A percentile compares a stretch with the other conserved stretches of the same genome.
phyloP scores from a whole-genome alignment of 2,888 invertebrate species.

The Amblyjoppa fuscipennis region DNA sequence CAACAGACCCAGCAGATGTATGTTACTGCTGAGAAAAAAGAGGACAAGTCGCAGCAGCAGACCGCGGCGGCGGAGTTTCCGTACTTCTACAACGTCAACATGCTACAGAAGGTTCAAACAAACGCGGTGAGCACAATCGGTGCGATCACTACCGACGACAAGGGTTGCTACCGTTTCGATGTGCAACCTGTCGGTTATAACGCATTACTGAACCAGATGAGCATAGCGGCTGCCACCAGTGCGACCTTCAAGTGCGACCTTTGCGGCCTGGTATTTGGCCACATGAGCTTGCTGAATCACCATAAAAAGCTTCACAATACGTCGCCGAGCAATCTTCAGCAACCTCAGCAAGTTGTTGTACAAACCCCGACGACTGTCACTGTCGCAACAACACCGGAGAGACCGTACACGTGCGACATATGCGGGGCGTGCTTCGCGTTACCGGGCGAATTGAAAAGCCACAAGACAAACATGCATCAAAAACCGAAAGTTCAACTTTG shows the following conservation, averaged over 20 bases:
- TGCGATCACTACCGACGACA: constrained; percentile 85
- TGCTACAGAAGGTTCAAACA: constrained; percentile 85
- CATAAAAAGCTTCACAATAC: constrained; percentile 93
- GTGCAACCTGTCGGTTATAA: constrained; percentile 90
- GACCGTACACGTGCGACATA: constrained; percentile 85
- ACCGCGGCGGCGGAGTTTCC: constrained; percentile 84
- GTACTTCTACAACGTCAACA: constrained; percentile 86
- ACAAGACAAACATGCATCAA: constrained; percentile 85
- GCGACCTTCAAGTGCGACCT: constrained; percentile 96
- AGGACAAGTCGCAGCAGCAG: constrained; percentile 83
- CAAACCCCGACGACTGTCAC: constrained; percentile 84
- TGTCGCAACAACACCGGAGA: constrained; percentile 83
- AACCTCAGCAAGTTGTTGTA: constrained; percentile 85
- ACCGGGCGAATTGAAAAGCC: constrained; percentile 85
- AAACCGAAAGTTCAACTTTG: constrained; percentile 84
- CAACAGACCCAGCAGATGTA: constrained; percentile 83
- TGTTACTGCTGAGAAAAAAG: constrained; percentile 82
- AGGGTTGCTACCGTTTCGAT: constrained; percentile 86
- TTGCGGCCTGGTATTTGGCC: constrained; percentile 94
- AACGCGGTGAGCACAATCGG: constrained; percentile 84
- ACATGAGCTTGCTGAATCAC: constrained; percentile 93
- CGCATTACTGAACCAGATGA: constrained; percentile 94
- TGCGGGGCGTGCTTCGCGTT: constrained; percentile 85
- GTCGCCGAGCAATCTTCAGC: constrained; percentile 83
- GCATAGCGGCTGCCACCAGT: constrained; percentile 89